A percentile compares a stretch with the other conserved stretches of the same genome.
These are phyloP conservation scores for Turnix velox DNA, from an alignment of 2,113 vertebrate genomes.

Conservation along the genomic window DNA sequence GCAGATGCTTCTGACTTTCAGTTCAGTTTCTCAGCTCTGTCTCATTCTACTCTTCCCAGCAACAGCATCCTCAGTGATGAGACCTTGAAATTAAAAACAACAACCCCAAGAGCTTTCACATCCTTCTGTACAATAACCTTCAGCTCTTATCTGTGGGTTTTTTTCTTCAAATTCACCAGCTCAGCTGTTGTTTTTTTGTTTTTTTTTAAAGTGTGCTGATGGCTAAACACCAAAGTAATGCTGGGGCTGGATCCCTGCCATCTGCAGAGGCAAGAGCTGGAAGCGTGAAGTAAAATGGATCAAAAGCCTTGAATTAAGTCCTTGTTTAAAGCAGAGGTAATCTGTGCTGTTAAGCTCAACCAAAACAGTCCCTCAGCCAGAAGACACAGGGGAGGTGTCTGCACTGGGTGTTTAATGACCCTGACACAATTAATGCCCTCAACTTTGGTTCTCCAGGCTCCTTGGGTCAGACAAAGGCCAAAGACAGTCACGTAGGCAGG, in stretches of 20 bases:
- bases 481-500: background rate
- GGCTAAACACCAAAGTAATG: background rate
- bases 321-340: slow-evolving; percentile 5
- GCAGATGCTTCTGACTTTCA: background rate
- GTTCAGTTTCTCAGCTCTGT: background rate
- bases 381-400: background rate
- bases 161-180: background rate
- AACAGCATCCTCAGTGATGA: background rate
- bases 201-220: background rate
- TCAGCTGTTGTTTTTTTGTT: background rate
- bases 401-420: background rate
- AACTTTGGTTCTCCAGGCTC: background rate
- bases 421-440: background rate
- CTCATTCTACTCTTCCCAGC: background rate
- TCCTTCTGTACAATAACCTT: slow-evolving; percentile 2
- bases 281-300: background rate
- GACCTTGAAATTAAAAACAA: background rate
- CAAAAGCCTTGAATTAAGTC: slow-evolving; percentile 31
- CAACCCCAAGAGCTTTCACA: background rate
- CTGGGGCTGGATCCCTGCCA: background rate
- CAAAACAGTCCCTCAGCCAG: background rate
- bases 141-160: background rate
- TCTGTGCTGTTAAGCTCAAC: background rate
- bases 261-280: background rate
- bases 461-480: background rate